phyloP scores from a whole-genome alignment of 2,113 vertebrate genomes.

The Chloropsis hardwickii region DNA sequence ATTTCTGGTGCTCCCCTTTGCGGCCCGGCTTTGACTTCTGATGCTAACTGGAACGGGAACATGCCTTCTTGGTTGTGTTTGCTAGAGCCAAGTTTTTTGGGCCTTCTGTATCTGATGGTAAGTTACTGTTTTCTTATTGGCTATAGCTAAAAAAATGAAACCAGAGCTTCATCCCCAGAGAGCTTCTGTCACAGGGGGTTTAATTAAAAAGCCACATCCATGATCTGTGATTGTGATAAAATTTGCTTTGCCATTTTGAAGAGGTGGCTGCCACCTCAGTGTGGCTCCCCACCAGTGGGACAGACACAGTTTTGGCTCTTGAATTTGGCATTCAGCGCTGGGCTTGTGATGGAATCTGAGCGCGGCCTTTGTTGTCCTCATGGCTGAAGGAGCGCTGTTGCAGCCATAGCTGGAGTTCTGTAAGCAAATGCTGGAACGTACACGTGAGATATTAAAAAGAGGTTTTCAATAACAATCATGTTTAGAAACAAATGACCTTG shows the following conservation, averaged over 20 bases:
- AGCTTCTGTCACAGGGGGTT: neutral
- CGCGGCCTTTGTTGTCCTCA: neutral
- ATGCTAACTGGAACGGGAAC: neutral
- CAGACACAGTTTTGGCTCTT: neutral
- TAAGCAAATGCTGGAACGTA: neutral
- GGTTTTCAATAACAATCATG: neutral
- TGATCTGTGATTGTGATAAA: neutral
- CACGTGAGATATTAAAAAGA: neutral
- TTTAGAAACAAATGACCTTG: constrained; percentile 15
- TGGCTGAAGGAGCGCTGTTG: neutral
- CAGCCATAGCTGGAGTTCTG: neutral
- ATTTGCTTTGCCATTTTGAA: neutral
- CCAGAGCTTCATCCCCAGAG: neutral
- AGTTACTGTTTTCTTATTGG: neutral
- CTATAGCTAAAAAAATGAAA: neutral
- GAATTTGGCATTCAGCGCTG: neutral
- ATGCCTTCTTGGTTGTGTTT: neutral
- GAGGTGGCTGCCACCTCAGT: neutral
- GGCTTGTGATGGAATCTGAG: neutral
- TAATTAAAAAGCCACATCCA: neutral
- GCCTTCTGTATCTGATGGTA: neutral
- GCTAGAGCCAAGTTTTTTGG: neutral
- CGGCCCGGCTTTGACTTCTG: neutral
- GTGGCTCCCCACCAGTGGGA: neutral
- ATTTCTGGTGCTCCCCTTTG: neutral